Percentiles rank a stretch among this genome's conserved stretches.
Conservation (phyloP, 2,113 vertebrate species). For the Holacanthus passer region DNA sequence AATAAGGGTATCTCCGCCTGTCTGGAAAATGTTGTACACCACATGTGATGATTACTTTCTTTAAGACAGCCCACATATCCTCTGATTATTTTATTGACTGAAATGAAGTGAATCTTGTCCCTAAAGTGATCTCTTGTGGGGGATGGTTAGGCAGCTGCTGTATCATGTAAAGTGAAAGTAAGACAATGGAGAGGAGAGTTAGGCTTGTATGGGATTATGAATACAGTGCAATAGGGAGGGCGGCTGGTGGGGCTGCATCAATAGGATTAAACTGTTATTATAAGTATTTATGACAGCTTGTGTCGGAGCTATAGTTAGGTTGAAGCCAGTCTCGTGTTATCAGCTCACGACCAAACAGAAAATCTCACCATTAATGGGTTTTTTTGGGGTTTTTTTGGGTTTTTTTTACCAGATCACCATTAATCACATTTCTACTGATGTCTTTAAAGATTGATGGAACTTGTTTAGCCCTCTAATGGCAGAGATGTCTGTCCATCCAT, state of each 20-base stretch:
- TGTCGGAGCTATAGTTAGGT: constrained; percentile 38
- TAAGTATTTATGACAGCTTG: constrained; percentile 67
- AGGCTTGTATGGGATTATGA: constrained; percentile 46
- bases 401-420: not conserved
- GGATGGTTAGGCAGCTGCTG: not conserved
- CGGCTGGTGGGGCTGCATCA: constrained; percentile 47
- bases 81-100: not conserved
- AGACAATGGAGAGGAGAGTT: constrained; percentile 17
- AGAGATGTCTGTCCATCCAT: constrained; percentile 6
- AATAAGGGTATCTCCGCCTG: not conserved
- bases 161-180: constrained; percentile 42
- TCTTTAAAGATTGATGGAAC: not conserved
- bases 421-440: not conserved
- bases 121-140: not conserved
- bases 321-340: constrained; percentile 18
- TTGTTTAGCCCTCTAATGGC: constrained; percentile 4
- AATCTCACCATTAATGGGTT: no score
- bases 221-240: constrained; percentile 21
- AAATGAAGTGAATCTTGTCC: not conserved
- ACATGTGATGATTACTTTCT: not conserved
- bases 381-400: no score
- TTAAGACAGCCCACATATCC: not conserved
- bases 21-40: not conserved
- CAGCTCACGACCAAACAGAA: constrained; percentile 6
- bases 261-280: constrained; percentile 74